Percentiles rank a stretch among this genome's conserved stretches.
Evolutionary conservation across 2,113 vertebrate genomes (phyloP).

Genomic region (Psilopogon haemacephalus): DNA sequence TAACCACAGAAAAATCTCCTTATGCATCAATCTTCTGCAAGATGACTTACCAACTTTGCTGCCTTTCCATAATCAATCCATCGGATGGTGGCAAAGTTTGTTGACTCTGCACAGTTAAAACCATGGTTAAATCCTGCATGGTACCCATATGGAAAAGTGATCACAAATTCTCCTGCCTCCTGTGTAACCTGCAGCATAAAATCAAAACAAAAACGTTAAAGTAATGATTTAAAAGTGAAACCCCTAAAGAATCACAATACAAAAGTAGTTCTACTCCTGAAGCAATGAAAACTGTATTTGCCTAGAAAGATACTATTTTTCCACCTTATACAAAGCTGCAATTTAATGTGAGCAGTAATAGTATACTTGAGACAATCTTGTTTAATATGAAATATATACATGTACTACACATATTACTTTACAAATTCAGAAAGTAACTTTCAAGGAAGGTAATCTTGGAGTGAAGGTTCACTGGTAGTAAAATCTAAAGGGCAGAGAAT

Average conservation of each 20-base stretch:
- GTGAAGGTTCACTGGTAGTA: not conserved
- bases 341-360: not conserved
- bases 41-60: conserved; percentile 83
- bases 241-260: not conserved
- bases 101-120: conserved; percentile 98
- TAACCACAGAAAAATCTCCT: not conserved
- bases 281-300: not conserved
- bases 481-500: not conserved
- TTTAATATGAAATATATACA: not conserved
- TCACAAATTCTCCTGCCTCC: conserved; percentile 96
- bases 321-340: not conserved
- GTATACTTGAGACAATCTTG: not conserved
- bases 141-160: conserved; percentile 98
- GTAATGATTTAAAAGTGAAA: not conserved
- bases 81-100: conserved; percentile 93
- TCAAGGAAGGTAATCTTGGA: not conserved
- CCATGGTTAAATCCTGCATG: conserved; percentile 99
- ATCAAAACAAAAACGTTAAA: not conserved
- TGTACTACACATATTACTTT: not conserved
- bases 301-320: not conserved
- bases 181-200: conserved; percentile 86
- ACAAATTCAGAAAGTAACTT: not conserved
- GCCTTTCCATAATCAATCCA: conserved; percentile 99
- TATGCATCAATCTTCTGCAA: not conserved
- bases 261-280: not conserved